A percentile compares a stretch with the other conserved stretches of the same genome.
phyloP scores from a whole-genome alignment of 1,140 invertebrate genomes.

The Oryctes rhinoceros region DNA sequence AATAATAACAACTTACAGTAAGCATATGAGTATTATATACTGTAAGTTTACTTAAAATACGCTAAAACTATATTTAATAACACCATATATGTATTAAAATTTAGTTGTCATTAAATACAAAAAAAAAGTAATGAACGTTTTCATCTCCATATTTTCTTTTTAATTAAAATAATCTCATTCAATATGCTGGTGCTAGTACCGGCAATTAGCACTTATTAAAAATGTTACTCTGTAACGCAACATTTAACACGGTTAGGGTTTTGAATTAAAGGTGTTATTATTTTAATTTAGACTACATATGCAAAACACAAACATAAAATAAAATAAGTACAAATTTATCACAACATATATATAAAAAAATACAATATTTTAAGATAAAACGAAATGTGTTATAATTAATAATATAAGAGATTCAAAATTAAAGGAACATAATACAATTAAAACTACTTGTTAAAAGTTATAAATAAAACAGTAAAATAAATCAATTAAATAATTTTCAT shows the following conservation, averaged over 20 bases:
- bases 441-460: neutral
- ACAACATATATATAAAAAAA: conserved; percentile 37
- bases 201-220: neutral
- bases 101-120: neutral
- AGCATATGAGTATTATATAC: neutral
- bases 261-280: conserved; percentile 2
- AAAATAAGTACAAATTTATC: conserved; percentile 40
- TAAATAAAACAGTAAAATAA: conserved; percentile 39
- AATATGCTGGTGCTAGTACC: no score
- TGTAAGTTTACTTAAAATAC: neutral
- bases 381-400: neutral
- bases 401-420: conserved; percentile 33
- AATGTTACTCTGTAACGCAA: neutral
- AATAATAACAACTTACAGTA: conserved; percentile 29
- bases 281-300: conserved; percentile 22
- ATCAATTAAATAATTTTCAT: conserved; percentile 27
- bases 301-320: conserved; percentile 8
- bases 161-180: no score
- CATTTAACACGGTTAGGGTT: no score
- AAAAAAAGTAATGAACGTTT: neutral
- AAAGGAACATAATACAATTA: conserved; percentile 33
- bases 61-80: neutral
- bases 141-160: no score
- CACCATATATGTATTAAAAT: neutral
- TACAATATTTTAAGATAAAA: conserved; percentile 17